Percentiles rank a stretch among this genome's conserved stretches.
These are phyloP conservation scores for Melipona quadrifasciata DNA, from an alignment of 1,140 invertebrate species.

Conservation along the genomic window DNA sequence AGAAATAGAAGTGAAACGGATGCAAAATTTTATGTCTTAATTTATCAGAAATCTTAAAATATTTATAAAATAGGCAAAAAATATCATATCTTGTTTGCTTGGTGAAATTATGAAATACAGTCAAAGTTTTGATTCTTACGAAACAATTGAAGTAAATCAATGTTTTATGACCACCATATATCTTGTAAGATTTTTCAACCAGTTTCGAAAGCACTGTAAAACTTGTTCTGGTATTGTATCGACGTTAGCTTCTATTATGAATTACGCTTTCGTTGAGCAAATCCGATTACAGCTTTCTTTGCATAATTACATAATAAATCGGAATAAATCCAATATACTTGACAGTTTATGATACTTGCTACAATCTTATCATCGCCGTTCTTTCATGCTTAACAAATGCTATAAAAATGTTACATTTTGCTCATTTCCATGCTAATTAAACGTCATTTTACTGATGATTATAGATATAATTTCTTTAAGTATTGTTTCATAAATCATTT, in stretches of 20 bases:
- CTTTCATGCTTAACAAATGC: background rate
- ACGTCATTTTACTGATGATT: background rate
- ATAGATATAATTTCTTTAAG: too few relatives aligned
- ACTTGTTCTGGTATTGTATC: background rate
- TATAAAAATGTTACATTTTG: background rate
- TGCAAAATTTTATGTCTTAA: background rate
- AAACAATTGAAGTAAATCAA: background rate
- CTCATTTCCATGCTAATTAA: background rate
- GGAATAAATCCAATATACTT: slow-evolving; percentile 1
- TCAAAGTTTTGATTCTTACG: too few relatives aligned
- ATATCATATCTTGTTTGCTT: background rate
- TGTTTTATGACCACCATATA: background rate
- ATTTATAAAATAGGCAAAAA: background rate
- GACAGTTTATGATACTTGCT: background rate
- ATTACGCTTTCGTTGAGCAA: slow-evolving; percentile 14
- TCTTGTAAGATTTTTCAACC: background rate
- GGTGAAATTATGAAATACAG: background rate
- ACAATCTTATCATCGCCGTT: background rate
- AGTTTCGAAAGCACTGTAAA: background rate
- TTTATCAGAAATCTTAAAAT: background rate
- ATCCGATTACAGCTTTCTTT: slow-evolving; percentile 28
- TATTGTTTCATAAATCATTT: too few relatives aligned
- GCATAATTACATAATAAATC: slow-evolving; percentile 8
- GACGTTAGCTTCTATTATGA: slow-evolving; percentile 11
- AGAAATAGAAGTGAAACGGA: background rate